Base-by-base conservation (phyloP, 2,888 invertebrate species). In the Colostygia pectinataria region DNA sequence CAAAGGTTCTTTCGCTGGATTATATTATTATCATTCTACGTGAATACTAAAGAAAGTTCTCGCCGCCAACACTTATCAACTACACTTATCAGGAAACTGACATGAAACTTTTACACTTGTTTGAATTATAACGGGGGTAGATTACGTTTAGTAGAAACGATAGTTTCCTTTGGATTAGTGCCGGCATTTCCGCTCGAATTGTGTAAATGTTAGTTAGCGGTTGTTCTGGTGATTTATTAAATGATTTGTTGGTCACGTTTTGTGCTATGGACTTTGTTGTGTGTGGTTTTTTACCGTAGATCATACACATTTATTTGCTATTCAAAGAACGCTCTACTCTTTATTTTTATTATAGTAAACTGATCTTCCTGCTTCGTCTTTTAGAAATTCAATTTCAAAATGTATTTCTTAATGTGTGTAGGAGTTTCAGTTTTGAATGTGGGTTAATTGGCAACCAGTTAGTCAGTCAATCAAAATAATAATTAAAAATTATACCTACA, bases 101-200 rank as follows among this genome's bases (percentile, higher is more conserved):
- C 42, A 42, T 42, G 33, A 3, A 52, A 59, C 42, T 54, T 53
- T 38, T 40, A 31, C 28, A 49, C 28, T 34, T 39, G 38, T 45
- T 51, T 45, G 51, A 51, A 39, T 37, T 38, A 48, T 36, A 18
- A 20, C 13, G 47, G 54, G 59, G 59, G 59, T 57, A 52, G 57
- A 57, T 59, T 59, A 59, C 52, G 50, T 46, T 53, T 47, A 47
- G 55, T 32, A 10, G 52, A 47, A 56, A 42, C 53, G 57, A 53
- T 53, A 52, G 57, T 50, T 52, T 57, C 55, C 57, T 44, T 29
- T 5, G 43, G 51, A 53, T 55, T 52, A 55, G 49, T 40, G 47
- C 23, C 24, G 50, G 32, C 41, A 36, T 51, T 57, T 57, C 47
- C 57, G 53, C 39, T 8, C 4, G 6, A 6, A 33, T 33, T 33